Evolutionary conservation across 1,140 invertebrate species (phyloP), one percentile per base, ranked within the genome.

Genomic region (Eueides isabella): DNA sequence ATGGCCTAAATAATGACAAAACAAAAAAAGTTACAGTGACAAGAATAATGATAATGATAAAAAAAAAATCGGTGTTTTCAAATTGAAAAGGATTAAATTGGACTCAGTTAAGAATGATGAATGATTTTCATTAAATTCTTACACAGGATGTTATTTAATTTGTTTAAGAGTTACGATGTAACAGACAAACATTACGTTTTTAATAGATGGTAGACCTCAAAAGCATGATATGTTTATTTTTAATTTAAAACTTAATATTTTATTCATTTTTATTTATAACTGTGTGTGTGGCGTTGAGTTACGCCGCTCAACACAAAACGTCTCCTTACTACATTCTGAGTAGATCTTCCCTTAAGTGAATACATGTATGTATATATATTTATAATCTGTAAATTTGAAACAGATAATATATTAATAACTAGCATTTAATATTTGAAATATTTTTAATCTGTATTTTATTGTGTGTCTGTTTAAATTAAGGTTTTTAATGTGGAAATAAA

Each of bases 21-120:
- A 38, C 1, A n/a, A 12, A 12, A 5, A 6, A 31, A 14, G 9
- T 16, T 12, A 48, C 6, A 30, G 16, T 19, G 5, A 28, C 16
- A 30, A 44, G 11, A 61, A 74, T 28, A 31, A 38, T 23, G 38
- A 28, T 16, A 31, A 35, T 16, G 66, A 72, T 2, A 62, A 28
- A 26, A 26, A 55, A 26, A 38, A 38, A 38, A 38, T 38, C 14
- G 14, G 35, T n/a, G n/a, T n/a, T n/a, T n/a, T n/a, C n/a, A n/a
- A n/a, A 2, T 38, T 11, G 31, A 5, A 9, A 31, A 31, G 31
- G 3, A 7, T 5, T 7, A 75, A 79, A 61, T 61, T 71, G 14
- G 79, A 79, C 44, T 75, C 66, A 19, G 65, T 64, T 2, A 74
- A 69, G 71, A 74, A 79, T n/a, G 77, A 78, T 7, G 87, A 91